phyloP scores from a whole-genome alignment of 2,797 vertebrate genomes.

The Clarias laeviceps region DNA sequence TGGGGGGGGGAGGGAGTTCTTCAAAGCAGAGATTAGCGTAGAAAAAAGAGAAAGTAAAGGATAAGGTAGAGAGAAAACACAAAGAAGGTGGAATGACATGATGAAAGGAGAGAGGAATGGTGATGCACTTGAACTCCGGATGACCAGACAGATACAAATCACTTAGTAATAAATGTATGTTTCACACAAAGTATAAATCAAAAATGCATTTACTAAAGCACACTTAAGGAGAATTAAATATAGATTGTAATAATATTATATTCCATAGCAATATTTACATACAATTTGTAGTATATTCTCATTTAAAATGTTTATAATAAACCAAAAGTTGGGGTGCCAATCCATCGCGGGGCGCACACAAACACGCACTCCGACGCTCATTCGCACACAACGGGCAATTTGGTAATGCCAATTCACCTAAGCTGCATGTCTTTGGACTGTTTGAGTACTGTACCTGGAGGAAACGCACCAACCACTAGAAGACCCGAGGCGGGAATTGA shows the following conservation, averaged over 20 bases:
- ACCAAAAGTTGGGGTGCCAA: neutral
- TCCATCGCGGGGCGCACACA: no score
- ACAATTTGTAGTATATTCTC: neutral
- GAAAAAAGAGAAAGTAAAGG: constrained; percentile 30
- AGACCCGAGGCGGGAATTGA: no score
- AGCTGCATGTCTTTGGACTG: no score
- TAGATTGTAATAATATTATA: neutral
- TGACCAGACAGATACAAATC: neutral
- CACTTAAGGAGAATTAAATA: neutral
- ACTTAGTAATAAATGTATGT: neutral
- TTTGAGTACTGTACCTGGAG: no score
- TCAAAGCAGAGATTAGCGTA: constrained; percentile 37
- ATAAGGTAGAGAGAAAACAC: constrained; percentile 9
- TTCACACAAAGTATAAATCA: neutral
- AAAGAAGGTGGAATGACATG: constrained; percentile 11
- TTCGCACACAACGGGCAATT: no score
- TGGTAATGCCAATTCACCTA: no score
- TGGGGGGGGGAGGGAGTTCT: neutral
- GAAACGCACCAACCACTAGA: no score
- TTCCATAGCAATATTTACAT: neutral
- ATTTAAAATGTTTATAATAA: neutral
- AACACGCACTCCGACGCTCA: no score
- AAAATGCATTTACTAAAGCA: neutral
- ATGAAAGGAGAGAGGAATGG: constrained; percentile 11
- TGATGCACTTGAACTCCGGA: constrained; percentile 14